Evolutionary conservation across 2,797 vertebrate species (phyloP).

Genomic region (Botia kubotai): DNA sequence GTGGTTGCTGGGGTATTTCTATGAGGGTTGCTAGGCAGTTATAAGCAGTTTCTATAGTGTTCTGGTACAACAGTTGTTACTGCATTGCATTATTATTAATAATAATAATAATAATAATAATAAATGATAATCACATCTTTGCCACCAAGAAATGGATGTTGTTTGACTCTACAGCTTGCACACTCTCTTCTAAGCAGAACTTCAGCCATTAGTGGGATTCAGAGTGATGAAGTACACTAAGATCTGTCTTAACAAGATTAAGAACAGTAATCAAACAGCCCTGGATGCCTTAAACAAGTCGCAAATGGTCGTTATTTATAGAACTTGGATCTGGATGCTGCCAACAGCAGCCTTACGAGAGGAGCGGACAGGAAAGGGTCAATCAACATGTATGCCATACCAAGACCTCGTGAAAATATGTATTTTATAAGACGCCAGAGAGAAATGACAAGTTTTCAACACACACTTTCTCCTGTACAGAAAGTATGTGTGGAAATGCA

Average conservation of each 20-base stretch:
- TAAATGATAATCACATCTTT: too few relatives aligned
- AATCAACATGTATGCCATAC: conserved; percentile 10
- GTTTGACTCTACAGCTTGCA: neutral
- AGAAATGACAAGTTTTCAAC: conserved; percentile 9
- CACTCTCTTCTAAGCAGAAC: conserved; percentile 24
- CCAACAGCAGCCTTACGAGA: conserved; percentile 53
- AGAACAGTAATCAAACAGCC: conserved; percentile 73
- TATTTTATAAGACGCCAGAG: neutral
- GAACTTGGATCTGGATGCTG: too few relatives aligned
- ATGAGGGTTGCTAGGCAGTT: too few relatives aligned
- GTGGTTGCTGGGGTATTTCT: conserved; percentile 10
- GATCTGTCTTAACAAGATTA: conserved; percentile 66
- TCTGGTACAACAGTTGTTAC: too few relatives aligned
- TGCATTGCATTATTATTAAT: too few relatives aligned
- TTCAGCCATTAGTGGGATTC: conserved; percentile 31
- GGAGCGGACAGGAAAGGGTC: conserved; percentile 16
- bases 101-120: too few relatives aligned
- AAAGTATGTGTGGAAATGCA: neutral
- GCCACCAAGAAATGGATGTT: too few relatives aligned
- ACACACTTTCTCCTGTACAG: neutral
- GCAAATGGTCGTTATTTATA: conserved; percentile 53
- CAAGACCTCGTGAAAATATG: neutral
- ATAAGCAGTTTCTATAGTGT: too few relatives aligned
- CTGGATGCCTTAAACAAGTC: conserved; percentile 68
- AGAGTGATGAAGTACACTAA: conserved; percentile 46